Conservation (phyloP, 2,797 vertebrate genomes). For the Ptychadena robeensis region DNA sequence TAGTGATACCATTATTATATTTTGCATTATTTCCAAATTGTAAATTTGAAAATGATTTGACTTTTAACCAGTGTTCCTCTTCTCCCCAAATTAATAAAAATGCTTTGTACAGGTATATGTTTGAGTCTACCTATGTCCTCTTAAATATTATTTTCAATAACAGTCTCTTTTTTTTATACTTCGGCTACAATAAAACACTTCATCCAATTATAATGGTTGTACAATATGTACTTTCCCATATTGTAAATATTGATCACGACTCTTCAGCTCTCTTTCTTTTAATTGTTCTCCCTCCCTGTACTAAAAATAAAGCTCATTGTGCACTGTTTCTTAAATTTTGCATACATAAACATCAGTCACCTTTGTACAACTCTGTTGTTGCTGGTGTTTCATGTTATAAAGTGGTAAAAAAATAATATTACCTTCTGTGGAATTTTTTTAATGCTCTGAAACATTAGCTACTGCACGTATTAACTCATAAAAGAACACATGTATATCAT, state of each 20-base stretch:
- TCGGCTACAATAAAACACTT: not conserved
- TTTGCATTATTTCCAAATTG: no score
- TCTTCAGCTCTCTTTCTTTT: not conserved
- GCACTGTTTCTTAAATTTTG: constrained; percentile 26
- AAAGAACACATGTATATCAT: constrained; percentile 43
- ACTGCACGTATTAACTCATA: constrained; percentile 61
- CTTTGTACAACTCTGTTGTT: constrained; percentile 33
- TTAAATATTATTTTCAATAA: no score
- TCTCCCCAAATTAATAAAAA: no score
- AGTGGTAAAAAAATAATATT: constrained; percentile 59
- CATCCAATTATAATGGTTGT: no score
- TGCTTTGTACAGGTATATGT: no score
- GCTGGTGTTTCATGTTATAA: constrained; percentile 45
- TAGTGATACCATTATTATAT: no score
- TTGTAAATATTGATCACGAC: not conserved
- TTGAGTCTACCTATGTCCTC: no score
- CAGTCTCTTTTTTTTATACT: not conserved
- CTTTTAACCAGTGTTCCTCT: no score
- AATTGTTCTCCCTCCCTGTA: constrained; percentile 6
- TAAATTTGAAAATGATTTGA: no score
- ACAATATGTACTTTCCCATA: not conserved
- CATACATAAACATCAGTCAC: constrained; percentile 42
- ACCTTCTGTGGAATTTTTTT: constrained; percentile 58
- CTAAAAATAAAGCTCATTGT: constrained; percentile 32
- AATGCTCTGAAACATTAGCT: constrained; percentile 55